Conservation (phyloP, 1,140 invertebrate genomes). For the Apolygus lucorum region DNA sequence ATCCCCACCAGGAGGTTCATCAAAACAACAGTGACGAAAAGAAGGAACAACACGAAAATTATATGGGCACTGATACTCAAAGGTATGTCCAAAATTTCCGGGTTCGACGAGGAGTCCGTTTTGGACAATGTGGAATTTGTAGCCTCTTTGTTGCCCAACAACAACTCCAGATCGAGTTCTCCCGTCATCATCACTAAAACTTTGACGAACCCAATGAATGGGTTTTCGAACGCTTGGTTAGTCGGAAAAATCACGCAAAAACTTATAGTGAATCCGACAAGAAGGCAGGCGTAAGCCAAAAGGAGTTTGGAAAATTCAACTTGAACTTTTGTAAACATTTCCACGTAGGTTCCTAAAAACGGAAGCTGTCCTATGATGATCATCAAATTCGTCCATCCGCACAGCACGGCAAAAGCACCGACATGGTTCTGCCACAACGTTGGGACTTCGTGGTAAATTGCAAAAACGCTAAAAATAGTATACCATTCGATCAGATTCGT, state of each 20-base stretch:
- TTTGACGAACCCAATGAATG: constrained; percentile 68
- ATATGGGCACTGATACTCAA: constrained; percentile 61
- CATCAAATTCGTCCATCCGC: constrained; percentile 80
- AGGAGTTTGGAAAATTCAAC: constrained; percentile 75
- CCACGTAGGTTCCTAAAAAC: constrained; percentile 75
- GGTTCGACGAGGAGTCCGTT: constrained; percentile 43
- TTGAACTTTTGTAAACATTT: constrained; percentile 77
- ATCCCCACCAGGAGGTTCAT: constrained; percentile 75
- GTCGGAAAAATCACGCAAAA: constrained; percentile 78
- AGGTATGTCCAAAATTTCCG: constrained; percentile 39
- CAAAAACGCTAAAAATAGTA: constrained; percentile 68
- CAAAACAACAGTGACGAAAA: constrained; percentile 69
- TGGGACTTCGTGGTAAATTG: constrained; percentile 66
- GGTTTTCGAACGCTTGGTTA: constrained; percentile 66
- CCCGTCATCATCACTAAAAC: constrained; percentile 86
- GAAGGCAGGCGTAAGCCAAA: constrained; percentile 69
- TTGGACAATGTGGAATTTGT: constrained; percentile 42
- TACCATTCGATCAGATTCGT: constrained; percentile 81
- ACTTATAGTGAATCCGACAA: constrained; percentile 76
- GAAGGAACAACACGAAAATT: constrained; percentile 60
- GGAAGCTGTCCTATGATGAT: constrained; percentile 77
- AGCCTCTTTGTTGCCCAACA: constrained; percentile 45
- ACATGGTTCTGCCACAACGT: constrained; percentile 73
- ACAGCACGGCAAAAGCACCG: constrained; percentile 70
- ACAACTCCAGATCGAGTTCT: constrained; percentile 61